Percentiles rank a stretch among this genome's conserved stretches.
Conservation (phyloP, 2,888 invertebrate species). For the Dasypolia templi region DNA sequence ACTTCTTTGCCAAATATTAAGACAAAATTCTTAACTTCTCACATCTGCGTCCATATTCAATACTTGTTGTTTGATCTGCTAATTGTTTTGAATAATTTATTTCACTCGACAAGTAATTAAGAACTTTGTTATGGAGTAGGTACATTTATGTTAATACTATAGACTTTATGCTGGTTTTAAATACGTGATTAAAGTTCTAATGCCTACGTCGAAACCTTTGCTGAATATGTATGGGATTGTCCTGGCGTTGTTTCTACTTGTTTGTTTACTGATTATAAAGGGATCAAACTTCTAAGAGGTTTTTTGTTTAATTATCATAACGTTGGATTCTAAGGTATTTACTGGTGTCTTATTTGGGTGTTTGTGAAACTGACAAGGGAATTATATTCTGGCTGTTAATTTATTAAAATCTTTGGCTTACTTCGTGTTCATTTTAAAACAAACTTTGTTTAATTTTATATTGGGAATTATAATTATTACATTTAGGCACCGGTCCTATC, state of each 20-base stretch:
- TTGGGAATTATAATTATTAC: neutral
- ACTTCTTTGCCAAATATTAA: conserved; percentile 26
- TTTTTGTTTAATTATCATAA: conserved; percentile 58
- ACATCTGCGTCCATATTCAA: conserved; percentile 70
- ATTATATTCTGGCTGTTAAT: conserved; percentile 27
- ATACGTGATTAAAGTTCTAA: conserved; percentile 82
- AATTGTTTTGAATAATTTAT: conserved; percentile 86
- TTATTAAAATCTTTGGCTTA: conserved; percentile 22
- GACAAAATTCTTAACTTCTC: conserved; percentile 50
- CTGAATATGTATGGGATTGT: conserved; percentile 79
- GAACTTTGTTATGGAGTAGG: conserved; percentile 78
- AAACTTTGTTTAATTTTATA: neutral
- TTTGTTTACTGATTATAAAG: conserved; percentile 60
- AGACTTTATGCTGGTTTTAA: conserved; percentile 77
- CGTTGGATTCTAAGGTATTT: conserved; percentile 35
- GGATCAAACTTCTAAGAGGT: conserved; percentile 56
- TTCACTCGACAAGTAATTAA: conserved; percentile 83
- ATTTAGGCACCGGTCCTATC: neutral
- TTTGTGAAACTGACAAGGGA: conserved; percentile 33
- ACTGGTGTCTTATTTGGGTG: conserved; percentile 28
- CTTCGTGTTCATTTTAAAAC: conserved; percentile 8
- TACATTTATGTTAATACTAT: conserved; percentile 79
- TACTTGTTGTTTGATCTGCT: conserved; percentile 76
- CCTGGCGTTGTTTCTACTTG: conserved; percentile 57
- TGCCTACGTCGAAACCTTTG: conserved; percentile 70